Evolutionary conservation across 37 sponge, comb jelly and placozoan genomes (phyloP), one percentile per base, ranked within the genome.

Genomic region (Aplysina aerophoba): DNA sequence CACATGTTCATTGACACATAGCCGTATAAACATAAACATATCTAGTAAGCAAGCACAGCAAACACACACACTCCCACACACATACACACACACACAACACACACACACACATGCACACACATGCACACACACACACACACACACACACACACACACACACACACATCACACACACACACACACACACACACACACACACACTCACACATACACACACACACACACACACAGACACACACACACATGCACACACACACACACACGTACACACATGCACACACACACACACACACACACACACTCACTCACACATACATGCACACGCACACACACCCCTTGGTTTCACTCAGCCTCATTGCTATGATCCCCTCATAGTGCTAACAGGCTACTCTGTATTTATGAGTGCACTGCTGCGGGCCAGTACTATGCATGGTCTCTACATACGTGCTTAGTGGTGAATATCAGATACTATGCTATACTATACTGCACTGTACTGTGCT

Each of bases 101-200:
- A n/a, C n/a, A n/a, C n/a, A n/a, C n/a, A n/a, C n/a, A n/a, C n/a
- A n/a, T n/a, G n/a, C n/a, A n/a, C n/a, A n/a, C n/a, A n/a, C n/a
- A n/a, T n/a, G n/a, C n/a, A n/a, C n/a, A 44, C 50, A 44, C 50
- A 44, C 50, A 44, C 50, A 44, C 50, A 3, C 50, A 44, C 3
- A 44, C 6, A 44, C 33, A 81, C 27, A 82, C 44, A 59, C 64
- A 16, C 34, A 59, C 64, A 71, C 36, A 71, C 37, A 71, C 36
- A 71, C 73, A 71, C 37, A 71, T 37, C 37, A 71, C 73, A 71
- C 83, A 82, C 64, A 82, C 37, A 34, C 37, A 71, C 73, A 71
- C 28, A 28, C 37, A 34, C 35, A 71, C 37, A 71, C 36, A 71
- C 37, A 71, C 73, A 71, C 35, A 71, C 37, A 71, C 73, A 71